Percentiles rank a stretch among this genome's conserved stretches.
Evolutionary conservation across 2,888 invertebrate genomes (phyloP).

Genomic region (Lithophane ornitopus): DNA sequence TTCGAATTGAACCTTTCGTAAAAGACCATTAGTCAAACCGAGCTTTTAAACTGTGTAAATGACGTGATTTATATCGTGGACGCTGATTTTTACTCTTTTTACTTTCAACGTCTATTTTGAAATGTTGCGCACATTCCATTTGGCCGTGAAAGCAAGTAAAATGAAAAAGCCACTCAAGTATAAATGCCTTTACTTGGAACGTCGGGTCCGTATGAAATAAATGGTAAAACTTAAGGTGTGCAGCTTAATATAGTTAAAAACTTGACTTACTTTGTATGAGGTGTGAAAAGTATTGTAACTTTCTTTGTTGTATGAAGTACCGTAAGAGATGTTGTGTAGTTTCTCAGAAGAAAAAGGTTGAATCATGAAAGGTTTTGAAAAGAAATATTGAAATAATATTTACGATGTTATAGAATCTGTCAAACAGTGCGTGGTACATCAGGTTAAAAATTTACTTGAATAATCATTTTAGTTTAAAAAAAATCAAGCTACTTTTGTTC

Average conservation of each 20-base stretch:
- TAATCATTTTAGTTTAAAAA: neutral
- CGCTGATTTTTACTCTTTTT: slow-evolving; percentile 78
- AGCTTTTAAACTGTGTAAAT: slow-evolving; percentile 82
- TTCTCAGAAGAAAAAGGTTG: neutral
- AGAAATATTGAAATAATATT: neutral
- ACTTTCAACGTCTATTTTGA: slow-evolving; percentile 76
- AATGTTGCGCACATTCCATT: slow-evolving; percentile 80
- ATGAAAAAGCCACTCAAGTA: slow-evolving; percentile 77
- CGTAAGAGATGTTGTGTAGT: neutral
- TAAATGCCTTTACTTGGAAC: slow-evolving; percentile 66
- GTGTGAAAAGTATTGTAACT: slow-evolving; percentile 24
- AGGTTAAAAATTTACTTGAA: neutral
- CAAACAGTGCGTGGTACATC: neutral
- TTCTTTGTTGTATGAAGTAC: neutral
- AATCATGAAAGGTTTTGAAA: neutral
- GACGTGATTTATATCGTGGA: slow-evolving; percentile 80
- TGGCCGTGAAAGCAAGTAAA: slow-evolving; percentile 75
- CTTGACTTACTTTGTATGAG: slow-evolving; percentile 18
- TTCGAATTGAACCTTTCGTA: slow-evolving; percentile 68
- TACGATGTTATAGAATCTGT: neutral
- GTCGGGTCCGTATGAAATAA: slow-evolving; percentile 59
- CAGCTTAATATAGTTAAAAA: slow-evolving; percentile 25
- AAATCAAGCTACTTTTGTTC: neutral
- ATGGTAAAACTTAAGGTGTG: slow-evolving; percentile 26
- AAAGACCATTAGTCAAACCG: slow-evolving; percentile 81